Percentiles rank a stretch among this genome's conserved stretches.
phyloP scores from a whole-genome alignment of 2,888 invertebrate genomes.

The Nymphalis urticae region DNA sequence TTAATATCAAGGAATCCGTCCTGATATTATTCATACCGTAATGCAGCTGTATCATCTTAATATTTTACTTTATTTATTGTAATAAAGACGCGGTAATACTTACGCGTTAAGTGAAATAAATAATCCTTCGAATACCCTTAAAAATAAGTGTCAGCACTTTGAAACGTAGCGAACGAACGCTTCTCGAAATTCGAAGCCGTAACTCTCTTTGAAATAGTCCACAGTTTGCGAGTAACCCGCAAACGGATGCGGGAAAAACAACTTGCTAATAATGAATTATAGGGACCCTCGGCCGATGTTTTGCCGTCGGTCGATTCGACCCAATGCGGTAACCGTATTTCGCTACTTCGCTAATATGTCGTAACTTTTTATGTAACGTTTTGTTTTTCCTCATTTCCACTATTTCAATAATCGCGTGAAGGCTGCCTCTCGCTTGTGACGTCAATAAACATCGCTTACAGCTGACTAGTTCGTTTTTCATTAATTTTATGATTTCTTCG shows the following conservation, averaged over 20 bases:
- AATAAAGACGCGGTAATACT: slow-evolving; percentile 1
- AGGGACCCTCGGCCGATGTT: slow-evolving; percentile 39
- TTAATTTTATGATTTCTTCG: background rate
- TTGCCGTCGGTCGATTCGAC: slow-evolving; percentile 36
- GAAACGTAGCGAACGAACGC: slow-evolving; percentile 16
- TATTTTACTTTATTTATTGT: background rate
- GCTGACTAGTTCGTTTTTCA: background rate
- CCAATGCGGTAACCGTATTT: slow-evolving; percentile 41
- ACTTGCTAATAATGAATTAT: slow-evolving; percentile 67
- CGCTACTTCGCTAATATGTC: slow-evolving; percentile 44
- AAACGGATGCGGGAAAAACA: slow-evolving; percentile 60
- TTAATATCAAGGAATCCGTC: too few relatives aligned
- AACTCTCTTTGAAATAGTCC: slow-evolving; percentile 32
- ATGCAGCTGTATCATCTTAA: background rate
- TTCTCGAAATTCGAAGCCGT: slow-evolving; percentile 27
- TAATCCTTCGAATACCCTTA: background rate
- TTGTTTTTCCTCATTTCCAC: slow-evolving; percentile 42
- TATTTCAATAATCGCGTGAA: slow-evolving; percentile 38
- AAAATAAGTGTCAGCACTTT: slow-evolving; percentile 18
- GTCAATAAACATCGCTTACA: slow-evolving; percentile 26
- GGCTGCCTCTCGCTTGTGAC: slow-evolving; percentile 19
- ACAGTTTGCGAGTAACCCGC: slow-evolving; percentile 32
- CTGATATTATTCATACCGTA: too few relatives aligned
- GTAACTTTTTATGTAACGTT: slow-evolving; percentile 44
- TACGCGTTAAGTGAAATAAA: slow-evolving; percentile 9